A percentile compares a stretch with the other conserved stretches of the same genome.
These are phyloP conservation scores for Venturia canescens DNA, from an alignment of 1,140 invertebrate species.

Conservation along the genomic window DNA sequence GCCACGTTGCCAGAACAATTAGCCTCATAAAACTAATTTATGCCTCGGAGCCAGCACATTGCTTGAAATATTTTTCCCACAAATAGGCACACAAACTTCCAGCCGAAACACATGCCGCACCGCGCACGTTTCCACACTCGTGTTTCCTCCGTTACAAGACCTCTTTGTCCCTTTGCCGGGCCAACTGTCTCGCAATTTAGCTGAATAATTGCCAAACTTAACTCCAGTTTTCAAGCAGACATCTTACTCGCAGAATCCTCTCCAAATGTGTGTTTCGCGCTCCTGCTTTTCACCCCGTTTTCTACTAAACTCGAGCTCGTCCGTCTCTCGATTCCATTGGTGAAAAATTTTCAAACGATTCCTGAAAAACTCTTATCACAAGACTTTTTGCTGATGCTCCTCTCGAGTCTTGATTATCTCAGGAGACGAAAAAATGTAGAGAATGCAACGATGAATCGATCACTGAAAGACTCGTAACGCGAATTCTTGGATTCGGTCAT, in stretches of 20 bases:
- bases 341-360: too few relatives aligned
- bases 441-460: too few relatives aligned
- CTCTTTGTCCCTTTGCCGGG: slow-evolving; percentile 30
- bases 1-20: slow-evolving; percentile 66
- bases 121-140: slow-evolving; percentile 56
- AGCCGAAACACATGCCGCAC: slow-evolving; percentile 71
- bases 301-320: too few relatives aligned
- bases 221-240: slow-evolving; percentile 38
- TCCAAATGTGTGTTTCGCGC: neutral
- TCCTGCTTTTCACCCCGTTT: neutral
- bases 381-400: too few relatives aligned
- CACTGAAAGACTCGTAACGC: too few relatives aligned
- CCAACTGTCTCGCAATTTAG: slow-evolving; percentile 75
- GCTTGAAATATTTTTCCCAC: slow-evolving; percentile 74
- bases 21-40: slow-evolving; percentile 77
- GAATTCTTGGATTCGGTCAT: too few relatives aligned
- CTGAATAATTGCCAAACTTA: slow-evolving; percentile 77
- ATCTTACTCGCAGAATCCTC: slow-evolving; percentile 40
- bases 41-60: slow-evolving; percentile 65
- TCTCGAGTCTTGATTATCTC: too few relatives aligned
- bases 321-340: too few relatives aligned
- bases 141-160: slow-evolving; percentile 4
- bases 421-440: too few relatives aligned
- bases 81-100: slow-evolving; percentile 13
- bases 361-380: too few relatives aligned